Evolutionary conservation across 2,797 vertebrate genomes (phyloP).

Genomic region (Macrochelys suwanniensis): DNA sequence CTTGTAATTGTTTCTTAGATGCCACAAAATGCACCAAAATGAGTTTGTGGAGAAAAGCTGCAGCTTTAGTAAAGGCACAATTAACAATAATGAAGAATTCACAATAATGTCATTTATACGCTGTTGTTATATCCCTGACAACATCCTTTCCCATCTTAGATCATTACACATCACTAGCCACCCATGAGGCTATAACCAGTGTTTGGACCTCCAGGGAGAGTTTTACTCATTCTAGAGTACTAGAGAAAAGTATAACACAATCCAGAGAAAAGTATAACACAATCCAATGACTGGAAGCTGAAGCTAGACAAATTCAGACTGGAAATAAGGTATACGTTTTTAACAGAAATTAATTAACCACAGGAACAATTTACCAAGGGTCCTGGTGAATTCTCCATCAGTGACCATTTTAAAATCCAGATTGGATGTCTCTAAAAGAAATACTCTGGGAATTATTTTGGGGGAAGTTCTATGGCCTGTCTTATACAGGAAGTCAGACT

Average conservation of each 20-base stretch:
- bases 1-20: not conserved
- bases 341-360: not conserved
- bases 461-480: not conserved
- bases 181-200: not conserved
- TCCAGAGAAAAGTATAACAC: not conserved
- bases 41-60: not conserved
- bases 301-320: not conserved
- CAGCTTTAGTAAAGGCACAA: not conserved
- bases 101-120: fast-evolving
- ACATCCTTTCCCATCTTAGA: not conserved
- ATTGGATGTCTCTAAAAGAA: not conserved
- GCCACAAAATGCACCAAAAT: not conserved
- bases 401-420: not conserved
- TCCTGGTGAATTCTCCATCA: not conserved
- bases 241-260: not conserved
- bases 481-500: not conserved
- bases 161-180: not conserved
- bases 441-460: not conserved
- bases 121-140: fast-evolving
- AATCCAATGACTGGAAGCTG: not conserved
- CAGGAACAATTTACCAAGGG: not conserved
- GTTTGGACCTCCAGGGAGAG: not conserved
- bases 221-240: not conserved
- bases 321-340: not conserved
- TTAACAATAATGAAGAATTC: not conserved